phyloP scores from a whole-genome alignment of 2,797 vertebrate genomes.

The Orientallactaga sibirica region DNA sequence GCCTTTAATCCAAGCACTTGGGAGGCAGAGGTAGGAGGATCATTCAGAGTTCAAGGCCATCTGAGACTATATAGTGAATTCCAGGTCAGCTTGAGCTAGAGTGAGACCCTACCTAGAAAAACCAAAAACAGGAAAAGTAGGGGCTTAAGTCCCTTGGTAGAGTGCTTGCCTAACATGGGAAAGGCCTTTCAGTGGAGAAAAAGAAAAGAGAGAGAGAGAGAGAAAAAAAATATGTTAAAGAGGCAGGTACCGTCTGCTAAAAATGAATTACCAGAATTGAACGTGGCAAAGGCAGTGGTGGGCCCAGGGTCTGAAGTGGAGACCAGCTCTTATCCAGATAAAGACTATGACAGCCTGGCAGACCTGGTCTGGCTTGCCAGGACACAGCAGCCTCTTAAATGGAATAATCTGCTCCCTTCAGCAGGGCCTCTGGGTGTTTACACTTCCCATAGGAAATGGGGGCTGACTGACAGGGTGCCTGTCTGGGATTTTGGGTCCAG shows the following conservation, averaged over 20 bases:
- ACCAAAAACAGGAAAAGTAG: not conserved
- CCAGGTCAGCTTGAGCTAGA: no score
- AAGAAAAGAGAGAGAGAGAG: not conserved
- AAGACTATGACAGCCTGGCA: not conserved
- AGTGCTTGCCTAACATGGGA: not conserved
- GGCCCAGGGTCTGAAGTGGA: not conserved
- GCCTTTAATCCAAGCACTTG: no score
- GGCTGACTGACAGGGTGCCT: slow-evolving; percentile 69
- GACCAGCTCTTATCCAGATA: not conserved
- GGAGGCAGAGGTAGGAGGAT: no score
- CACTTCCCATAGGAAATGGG: slow-evolving; percentile 77
- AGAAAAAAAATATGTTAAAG: not conserved
- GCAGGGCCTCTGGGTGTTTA: slow-evolving; percentile 60
- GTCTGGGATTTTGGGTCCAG: slow-evolving; percentile 75
- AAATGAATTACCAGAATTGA: slow-evolving; percentile 18
- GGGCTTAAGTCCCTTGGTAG: not conserved
- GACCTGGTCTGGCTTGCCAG: not conserved
- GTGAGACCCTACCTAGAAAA: no score
- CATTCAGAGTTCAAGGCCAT: no score
- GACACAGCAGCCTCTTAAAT: not conserved
- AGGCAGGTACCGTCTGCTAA: slow-evolving; percentile 20
- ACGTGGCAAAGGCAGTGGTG: not conserved
- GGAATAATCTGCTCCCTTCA: slow-evolving; percentile 42
- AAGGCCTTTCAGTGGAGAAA: not conserved
- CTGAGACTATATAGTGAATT: no score